Percentiles rank a stretch among this genome's conserved stretches.
Conservation (phyloP, 2,797 vertebrate genomes). For the Saguinus oedipus region DNA sequence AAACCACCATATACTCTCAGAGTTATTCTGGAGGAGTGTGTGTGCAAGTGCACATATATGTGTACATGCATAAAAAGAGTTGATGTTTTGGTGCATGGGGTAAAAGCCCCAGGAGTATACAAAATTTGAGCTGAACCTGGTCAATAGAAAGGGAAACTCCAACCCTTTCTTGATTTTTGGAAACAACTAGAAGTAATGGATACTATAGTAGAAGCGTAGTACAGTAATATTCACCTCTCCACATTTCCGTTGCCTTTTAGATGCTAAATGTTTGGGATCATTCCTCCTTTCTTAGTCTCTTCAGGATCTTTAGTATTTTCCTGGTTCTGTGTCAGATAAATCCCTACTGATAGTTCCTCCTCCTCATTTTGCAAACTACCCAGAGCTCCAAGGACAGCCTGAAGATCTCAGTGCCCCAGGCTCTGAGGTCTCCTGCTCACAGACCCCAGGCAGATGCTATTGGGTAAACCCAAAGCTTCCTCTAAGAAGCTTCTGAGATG, state of each 20-base stretch:
- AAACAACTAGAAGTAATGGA: background rate
- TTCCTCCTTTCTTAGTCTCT: slow-evolving; percentile 38
- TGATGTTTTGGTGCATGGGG: background rate
- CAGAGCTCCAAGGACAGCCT: slow-evolving; percentile 46
- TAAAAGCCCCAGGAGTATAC: background rate
- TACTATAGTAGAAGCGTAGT: background rate
- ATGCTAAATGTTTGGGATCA: slow-evolving; percentile 31
- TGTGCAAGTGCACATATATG: background rate
- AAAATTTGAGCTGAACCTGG: background rate
- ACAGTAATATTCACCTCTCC: background rate
- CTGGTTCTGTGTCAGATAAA: slow-evolving; percentile 42
- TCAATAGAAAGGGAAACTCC: slow-evolving; percentile 33
- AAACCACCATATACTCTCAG: background rate
- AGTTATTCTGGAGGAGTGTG: background rate
- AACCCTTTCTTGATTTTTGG: slow-evolving; percentile 18
- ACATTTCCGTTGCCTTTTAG: slow-evolving; percentile 38
- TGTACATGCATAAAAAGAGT: background rate
- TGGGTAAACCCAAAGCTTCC: slow-evolving; percentile 35
- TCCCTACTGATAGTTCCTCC: slow-evolving; percentile 14
- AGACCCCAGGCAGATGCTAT: background rate
- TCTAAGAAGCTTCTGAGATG: slow-evolving; percentile 6
- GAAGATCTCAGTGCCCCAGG: slow-evolving; percentile 15
- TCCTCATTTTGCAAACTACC: slow-evolving; percentile 55
- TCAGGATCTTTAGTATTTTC: slow-evolving; percentile 23
- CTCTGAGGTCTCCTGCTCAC: slow-evolving; percentile 5